A percentile compares a stretch with the other conserved stretches of the same genome.
Conservation (phyloP, 1,140 invertebrate genomes). For the Agrilus planipennis region DNA sequence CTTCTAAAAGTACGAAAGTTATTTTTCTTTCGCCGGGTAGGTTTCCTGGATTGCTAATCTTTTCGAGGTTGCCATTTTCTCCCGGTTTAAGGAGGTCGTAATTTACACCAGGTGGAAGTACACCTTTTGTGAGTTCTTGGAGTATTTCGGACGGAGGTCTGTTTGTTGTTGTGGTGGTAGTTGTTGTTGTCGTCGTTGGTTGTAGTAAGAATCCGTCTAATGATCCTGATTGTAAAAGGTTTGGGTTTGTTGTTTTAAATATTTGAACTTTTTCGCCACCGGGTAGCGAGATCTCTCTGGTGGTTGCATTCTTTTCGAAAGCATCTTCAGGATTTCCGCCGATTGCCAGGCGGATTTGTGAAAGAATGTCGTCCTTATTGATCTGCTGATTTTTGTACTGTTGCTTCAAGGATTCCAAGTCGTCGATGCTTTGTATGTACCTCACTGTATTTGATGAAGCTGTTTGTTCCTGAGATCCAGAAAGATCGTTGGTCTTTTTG, state of each 20-base stretch:
- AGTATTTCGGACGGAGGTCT: slow-evolving; percentile 45
- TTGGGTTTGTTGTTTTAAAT: slow-evolving; percentile 51
- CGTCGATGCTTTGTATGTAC: slow-evolving; percentile 26
- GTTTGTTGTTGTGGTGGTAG: slow-evolving; percentile 36
- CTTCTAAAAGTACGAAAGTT: slow-evolving; percentile 73
- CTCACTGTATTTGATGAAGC: slow-evolving; percentile 31
- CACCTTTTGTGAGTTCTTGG: slow-evolving; percentile 64
- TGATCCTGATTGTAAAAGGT: slow-evolving; percentile 37
- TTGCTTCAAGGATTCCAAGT: slow-evolving; percentile 28
- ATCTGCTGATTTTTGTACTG: slow-evolving; percentile 33
- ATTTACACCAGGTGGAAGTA: slow-evolving; percentile 60
- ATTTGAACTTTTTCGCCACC: slow-evolving; percentile 65
- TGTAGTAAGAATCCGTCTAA: slow-evolving; percentile 24
- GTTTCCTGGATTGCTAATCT: slow-evolving; percentile 49
- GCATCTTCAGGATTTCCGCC: slow-evolving; percentile 49
- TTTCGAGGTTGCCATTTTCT: slow-evolving; percentile 56
- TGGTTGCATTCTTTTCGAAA: slow-evolving; percentile 54
- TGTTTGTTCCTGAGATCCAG: slow-evolving; percentile 34
- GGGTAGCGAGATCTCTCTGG: slow-evolving; percentile 55
- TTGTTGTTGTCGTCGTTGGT: slow-evolving; percentile 33
- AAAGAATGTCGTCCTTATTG: slow-evolving; percentile 47
- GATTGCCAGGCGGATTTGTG: slow-evolving; percentile 57
- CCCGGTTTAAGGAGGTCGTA: slow-evolving; percentile 65
- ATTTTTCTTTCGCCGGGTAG: slow-evolving; percentile 64
- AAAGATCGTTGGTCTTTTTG: too few relatives aligned